Percentiles rank a stretch among this genome's conserved stretches.
These are phyloP conservation scores for Campaea margaritaria DNA, from an alignment of 2,888 invertebrate genomes.

Conservation along the genomic window DNA sequence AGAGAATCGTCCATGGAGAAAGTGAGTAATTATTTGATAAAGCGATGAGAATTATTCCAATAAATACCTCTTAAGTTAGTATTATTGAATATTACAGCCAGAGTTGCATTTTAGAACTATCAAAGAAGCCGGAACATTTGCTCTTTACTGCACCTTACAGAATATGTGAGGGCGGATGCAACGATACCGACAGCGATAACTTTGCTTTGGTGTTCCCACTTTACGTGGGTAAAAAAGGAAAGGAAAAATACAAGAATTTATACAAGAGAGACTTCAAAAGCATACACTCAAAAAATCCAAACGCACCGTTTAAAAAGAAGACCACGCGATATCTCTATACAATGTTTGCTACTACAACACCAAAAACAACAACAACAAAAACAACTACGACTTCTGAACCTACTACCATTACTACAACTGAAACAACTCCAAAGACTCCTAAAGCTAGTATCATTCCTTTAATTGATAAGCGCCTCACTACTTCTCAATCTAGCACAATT, in stretches of 20 bases:
- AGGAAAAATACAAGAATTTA: constrained; percentile 45
- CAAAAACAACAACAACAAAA: constrained; percentile 1
- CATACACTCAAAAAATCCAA: constrained; percentile 34
- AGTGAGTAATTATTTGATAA: constrained; percentile 54
- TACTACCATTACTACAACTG: not conserved
- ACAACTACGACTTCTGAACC: constrained; percentile 2
- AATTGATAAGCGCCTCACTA: not conserved
- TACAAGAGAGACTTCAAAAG: constrained; percentile 52
- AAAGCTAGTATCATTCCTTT: not conserved
- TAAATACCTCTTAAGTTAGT: not conserved
- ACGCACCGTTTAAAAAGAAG: constrained; percentile 55
- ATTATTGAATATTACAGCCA: constrained; percentile 23
- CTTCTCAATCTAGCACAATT: not conserved
- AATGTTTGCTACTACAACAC: constrained; percentile 5
- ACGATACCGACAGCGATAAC: constrained; percentile 42
- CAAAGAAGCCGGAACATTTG: constrained; percentile 53
- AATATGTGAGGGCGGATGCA: constrained; percentile 62
- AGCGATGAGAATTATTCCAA: not conserved
- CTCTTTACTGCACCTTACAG: constrained; percentile 73
- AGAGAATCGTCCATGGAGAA: constrained; percentile 52
- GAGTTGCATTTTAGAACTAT: constrained; percentile 61
- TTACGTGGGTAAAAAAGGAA: constrained; percentile 57
- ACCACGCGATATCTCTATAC: constrained; percentile 17
- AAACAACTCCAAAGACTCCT: not conserved
- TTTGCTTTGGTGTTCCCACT: constrained; percentile 65